Percentiles rank a stretch among this genome's conserved stretches.
These are phyloP conservation scores for Lithobates sylvaticus DNA, from an alignment of 2,797 vertebrate genomes.

Conservation along the genomic window DNA sequence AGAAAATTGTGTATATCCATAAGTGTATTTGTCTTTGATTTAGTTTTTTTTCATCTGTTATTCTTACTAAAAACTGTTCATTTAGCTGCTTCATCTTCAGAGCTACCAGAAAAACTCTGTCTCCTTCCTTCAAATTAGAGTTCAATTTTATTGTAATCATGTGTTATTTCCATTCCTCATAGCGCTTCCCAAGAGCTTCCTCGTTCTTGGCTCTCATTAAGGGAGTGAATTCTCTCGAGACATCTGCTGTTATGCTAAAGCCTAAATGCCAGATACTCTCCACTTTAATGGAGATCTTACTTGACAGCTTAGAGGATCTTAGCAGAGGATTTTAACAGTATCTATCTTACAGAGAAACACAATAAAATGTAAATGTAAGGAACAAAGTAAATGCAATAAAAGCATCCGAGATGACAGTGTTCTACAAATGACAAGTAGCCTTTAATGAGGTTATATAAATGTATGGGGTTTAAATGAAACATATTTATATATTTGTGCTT, in stretches of 20 bases:
- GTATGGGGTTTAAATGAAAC: constrained; percentile 2
- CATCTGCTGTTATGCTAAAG: constrained; percentile 60
- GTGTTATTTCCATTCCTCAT: constrained; percentile 60
- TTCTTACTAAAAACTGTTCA: constrained; percentile 29
- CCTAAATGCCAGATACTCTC: constrained; percentile 56
- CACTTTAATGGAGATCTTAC: constrained; percentile 58
- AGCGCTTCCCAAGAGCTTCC: constrained; percentile 55
- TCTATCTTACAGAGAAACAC: constrained; percentile 39
- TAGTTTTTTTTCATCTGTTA: constrained; percentile 13
- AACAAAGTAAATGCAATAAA: constrained; percentile 38
- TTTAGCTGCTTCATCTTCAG: constrained; percentile 41
- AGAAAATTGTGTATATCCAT: neutral
- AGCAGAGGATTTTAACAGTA: constrained; percentile 48
- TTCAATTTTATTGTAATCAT: constrained; percentile 62
- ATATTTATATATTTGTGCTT: constrained; percentile 3
- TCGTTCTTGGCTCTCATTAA: constrained; percentile 60
- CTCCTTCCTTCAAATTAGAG: constrained; percentile 56
- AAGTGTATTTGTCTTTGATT: neutral
- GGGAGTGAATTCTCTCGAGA: constrained; percentile 57
- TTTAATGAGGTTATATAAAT: constrained; percentile 8
- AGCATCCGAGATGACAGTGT: constrained; percentile 10
- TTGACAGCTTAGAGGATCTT: constrained; percentile 60
- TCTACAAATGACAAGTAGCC: constrained; percentile 13
- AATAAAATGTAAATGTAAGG: constrained; percentile 42
- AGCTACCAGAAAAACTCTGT: constrained; percentile 42